A percentile compares a stretch with the other conserved stretches of the same genome.
phyloP scores from a whole-genome alignment of 64 coral and sea anemone species.

The Orbicella faveolata region DNA sequence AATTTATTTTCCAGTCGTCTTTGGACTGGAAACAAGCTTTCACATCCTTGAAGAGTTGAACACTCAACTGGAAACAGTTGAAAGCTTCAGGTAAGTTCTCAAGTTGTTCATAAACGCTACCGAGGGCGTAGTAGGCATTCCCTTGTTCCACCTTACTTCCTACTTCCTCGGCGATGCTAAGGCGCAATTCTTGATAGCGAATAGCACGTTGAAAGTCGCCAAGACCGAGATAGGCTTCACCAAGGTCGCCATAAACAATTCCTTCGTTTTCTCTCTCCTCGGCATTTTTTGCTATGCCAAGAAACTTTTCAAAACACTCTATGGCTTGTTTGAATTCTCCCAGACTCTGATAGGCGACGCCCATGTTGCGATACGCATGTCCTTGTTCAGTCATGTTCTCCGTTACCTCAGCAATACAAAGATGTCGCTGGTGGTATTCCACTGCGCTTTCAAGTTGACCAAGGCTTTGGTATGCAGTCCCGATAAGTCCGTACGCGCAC shows the following conservation, averaged over 20 bases:
- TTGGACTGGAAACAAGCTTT: background rate
- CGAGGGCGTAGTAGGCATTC: background rate
- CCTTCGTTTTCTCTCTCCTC: background rate
- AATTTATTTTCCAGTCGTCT: background rate
- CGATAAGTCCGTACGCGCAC: background rate
- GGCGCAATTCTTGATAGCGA: background rate
- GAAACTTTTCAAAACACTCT: background rate
- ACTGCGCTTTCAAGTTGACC: background rate
- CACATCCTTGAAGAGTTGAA: background rate
- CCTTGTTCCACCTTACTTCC: background rate
- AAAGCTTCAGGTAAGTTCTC: background rate
- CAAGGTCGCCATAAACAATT: conserved; percentile 8
- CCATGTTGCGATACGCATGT: background rate
- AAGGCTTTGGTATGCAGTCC: background rate
- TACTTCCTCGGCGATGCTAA: conserved; percentile 1
- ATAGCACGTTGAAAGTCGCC: background rate
- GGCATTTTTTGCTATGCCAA: background rate
- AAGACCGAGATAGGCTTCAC: background rate
- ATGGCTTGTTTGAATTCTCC: conserved; percentile 1
- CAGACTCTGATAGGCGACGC: background rate
- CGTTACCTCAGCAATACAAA: background rate
- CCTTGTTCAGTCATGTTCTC: background rate
- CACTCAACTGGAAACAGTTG: background rate
- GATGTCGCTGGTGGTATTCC: background rate
- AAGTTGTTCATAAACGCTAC: background rate